These are phyloP conservation scores for Pachycephala philippinensis DNA, from an alignment of 2,113 vertebrate genomes.

Conservation along the genomic window DNA sequence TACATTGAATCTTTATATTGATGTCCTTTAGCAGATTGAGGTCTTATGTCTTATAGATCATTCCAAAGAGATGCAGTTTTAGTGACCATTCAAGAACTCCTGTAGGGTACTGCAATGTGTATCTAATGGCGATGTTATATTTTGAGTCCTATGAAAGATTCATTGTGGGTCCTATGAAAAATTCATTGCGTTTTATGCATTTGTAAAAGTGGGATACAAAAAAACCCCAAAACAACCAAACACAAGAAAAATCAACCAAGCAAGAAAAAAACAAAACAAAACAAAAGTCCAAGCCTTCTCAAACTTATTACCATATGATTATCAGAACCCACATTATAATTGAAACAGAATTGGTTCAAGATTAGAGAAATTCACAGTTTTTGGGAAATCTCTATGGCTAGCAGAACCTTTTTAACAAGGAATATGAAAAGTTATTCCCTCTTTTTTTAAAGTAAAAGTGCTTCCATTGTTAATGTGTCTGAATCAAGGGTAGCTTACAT, in stretches of 20 bases:
- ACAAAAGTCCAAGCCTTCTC: background rate
- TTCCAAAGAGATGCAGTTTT: background rate
- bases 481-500: background rate
- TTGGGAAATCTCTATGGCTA: background rate
- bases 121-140: background rate
- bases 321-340: background rate
- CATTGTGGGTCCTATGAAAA: background rate
- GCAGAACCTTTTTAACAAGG: background rate
- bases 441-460: background rate
- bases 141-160: background rate
- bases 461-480: background rate
- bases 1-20: background rate
- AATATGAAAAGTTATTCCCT: background rate
- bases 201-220: background rate
- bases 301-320: background rate
- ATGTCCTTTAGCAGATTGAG: background rate
- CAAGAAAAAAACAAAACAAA: background rate
- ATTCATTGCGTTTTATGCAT: background rate
- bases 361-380: background rate
- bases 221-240: background rate
- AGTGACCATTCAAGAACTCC: background rate
- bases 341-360: background rate
- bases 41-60: background rate
- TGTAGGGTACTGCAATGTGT: background rate
- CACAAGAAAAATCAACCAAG: background rate